Conservation (phyloP, 1,140 invertebrate genomes). For the Nasonia giraulti region DNA sequence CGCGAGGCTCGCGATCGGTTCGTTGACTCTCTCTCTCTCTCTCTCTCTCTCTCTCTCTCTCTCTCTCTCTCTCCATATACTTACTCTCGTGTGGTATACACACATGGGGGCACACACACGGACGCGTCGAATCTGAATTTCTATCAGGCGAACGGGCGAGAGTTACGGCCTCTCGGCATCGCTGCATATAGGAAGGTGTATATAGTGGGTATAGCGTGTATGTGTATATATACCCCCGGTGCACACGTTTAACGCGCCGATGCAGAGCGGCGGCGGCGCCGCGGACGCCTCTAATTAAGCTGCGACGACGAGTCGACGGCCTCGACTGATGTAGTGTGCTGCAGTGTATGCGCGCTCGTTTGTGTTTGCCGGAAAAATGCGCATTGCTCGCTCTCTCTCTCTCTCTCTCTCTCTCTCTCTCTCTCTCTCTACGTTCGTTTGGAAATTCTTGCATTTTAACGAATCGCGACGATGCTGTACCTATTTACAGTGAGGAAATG, state of each 20-base stretch:
- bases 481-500: too few species aligned
- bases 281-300: constrained; percentile 15
- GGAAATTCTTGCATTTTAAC: too few species aligned
- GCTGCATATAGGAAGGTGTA: neutral
- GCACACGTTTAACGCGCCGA: neutral
- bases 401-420: neutral
- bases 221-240: neutral
- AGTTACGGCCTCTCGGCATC: neutral
- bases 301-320: constrained; percentile 6
- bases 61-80: neutral
- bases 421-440: neutral
- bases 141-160: constrained; percentile 1
- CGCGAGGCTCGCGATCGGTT: neutral
- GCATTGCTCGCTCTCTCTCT: neutral
- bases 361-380: neutral
- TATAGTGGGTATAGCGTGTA: neutral
- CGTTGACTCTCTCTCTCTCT: constrained; percentile 6
- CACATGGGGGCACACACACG: neutral
- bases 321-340: neutral
- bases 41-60: neutral
- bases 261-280: neutral
- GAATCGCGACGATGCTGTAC: too few species aligned
- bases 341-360: neutral
- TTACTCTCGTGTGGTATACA: neutral
- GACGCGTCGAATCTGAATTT: constrained; percentile 15